phyloP scores from a whole-genome alignment of 35 echinoderm and acorn worm genomes.

The Lytechinus variegatus region DNA sequence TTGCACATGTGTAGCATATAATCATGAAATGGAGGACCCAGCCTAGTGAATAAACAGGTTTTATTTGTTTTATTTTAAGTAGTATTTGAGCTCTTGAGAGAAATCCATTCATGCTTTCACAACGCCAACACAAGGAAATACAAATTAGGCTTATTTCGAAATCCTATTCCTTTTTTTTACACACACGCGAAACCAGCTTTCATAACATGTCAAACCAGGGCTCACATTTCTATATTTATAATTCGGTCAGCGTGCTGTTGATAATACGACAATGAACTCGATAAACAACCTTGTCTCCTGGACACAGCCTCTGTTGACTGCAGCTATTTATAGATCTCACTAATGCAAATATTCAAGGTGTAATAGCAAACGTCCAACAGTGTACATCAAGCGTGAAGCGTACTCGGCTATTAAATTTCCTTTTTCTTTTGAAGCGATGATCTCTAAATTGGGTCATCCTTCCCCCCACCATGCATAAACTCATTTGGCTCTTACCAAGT shows the following conservation, averaged over 20 bases:
- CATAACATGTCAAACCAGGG: background rate
- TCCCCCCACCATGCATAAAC: background rate
- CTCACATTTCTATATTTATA: background rate
- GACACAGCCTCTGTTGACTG: background rate
- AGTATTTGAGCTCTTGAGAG: background rate
- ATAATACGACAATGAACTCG: background rate
- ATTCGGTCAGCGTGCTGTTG: background rate
- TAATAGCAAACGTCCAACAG: background rate
- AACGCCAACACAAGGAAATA: background rate
- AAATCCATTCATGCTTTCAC: background rate
- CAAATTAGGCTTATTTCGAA: background rate
- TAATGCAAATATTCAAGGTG: constrained; percentile 2
- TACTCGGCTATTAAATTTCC: background rate
- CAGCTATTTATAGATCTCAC: background rate
- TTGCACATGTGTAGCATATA: too few species aligned
- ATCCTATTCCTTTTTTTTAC: background rate
- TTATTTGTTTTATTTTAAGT: background rate
- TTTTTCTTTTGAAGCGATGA: background rate
- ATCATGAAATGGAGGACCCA: too few species aligned
- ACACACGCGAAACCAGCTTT: background rate
- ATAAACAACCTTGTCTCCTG: background rate
- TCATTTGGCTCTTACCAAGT: background rate
- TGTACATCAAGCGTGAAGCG: background rate
- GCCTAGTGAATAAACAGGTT: background rate
- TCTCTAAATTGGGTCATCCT: background rate